Percentiles rank a stretch among this genome's conserved stretches.
Evolutionary conservation across 2,797 vertebrate genomes (phyloP).

Genomic region (Hoplostethus mediterraneus): DNA sequence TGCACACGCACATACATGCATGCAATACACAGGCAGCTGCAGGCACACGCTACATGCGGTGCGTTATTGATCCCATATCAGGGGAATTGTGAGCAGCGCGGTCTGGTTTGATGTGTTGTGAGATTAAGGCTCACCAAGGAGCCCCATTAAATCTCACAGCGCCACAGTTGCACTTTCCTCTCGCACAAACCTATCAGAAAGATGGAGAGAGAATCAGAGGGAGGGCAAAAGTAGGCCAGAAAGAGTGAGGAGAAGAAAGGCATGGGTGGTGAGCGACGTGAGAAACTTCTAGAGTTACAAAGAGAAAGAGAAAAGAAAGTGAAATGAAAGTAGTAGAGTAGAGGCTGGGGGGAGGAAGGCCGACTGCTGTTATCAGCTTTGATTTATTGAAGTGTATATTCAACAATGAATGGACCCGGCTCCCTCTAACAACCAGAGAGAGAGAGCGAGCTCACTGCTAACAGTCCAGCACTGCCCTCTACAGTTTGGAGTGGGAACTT

Average conservation of each 20-base stretch:
- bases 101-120: slow-evolving; percentile 64
- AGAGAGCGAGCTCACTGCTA: neutral
- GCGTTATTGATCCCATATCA: slow-evolving; percentile 13
- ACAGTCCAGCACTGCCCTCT: slow-evolving; percentile 70
- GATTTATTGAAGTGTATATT: slow-evolving; percentile 48
- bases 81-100: slow-evolving; percentile 26
- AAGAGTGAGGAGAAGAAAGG: neutral
- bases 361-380: slow-evolving; percentile 38
- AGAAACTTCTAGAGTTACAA: slow-evolving; percentile 29
- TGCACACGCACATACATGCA: slow-evolving; percentile 1
- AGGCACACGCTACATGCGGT: slow-evolving; percentile 10
- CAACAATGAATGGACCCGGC: slow-evolving; percentile 18
- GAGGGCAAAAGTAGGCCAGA: slow-evolving; percentile 18
- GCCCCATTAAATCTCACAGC: slow-evolving; percentile 57
- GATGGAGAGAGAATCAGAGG: slow-evolving; percentile 14
- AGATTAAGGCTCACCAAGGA: slow-evolving; percentile 69
- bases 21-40: neutral
- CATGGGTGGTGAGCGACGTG: slow-evolving; percentile 26
- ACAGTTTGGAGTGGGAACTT: slow-evolving; percentile 30
- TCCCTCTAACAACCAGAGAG: slow-evolving; percentile 9
- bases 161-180: slow-evolving; percentile 44
- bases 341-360: slow-evolving; percentile 6
- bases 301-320: slow-evolving; percentile 19
- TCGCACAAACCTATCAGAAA: slow-evolving; percentile 57
- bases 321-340: slow-evolving; percentile 19